Evolutionary conservation across 2,797 vertebrate genomes (phyloP), one percentile per base, ranked within the genome.

Genomic region (Phoeniculus purpureus): DNA sequence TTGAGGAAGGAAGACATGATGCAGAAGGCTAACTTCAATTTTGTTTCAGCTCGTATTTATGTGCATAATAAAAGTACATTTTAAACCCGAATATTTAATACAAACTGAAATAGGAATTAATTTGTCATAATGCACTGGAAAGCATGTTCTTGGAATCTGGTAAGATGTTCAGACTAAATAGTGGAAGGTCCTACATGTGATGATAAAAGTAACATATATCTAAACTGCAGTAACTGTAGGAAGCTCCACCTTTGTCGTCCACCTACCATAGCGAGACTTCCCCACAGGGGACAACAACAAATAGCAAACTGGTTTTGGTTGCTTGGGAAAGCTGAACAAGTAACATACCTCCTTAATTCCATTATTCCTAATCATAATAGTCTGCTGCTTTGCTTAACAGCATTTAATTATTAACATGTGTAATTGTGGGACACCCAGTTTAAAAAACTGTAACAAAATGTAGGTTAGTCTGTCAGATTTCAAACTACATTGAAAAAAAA

Each of bases 241-340:
- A 91, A 91, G 70, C 74, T 88, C 56, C 37, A 31, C 40, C 54
- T 91, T 60, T 90, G 34, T 60, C 50, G 12, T 86, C 64, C 58
- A 74, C 71, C 56, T 81, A 67, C 60, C n/a, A 47, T 27, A 84
- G 19, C 27, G 84, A 80, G 62, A 72, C 15, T 77, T 92, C 83
- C 82, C 85, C 79, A 94, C 58, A 89, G 37, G 58, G 65, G 26
- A 90, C 7, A 76, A 82, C 37, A 92, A 80, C 75, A 89, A 91
- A 84, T 12, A 81, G 23, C 48, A 92, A 88, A 16, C 87, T 77
- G 29, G 48, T 78, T 92, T 85, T 0, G 7, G 51, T 78, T 91
- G 73, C 91, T 87, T 93, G 82, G 55, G 80, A 95, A 92, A 83
- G n/a, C 29, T 65, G 59, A 48, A 48, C 26, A 75, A 92, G 47